Evolutionary conservation across 2,113 vertebrate genomes (phyloP).

Genomic region (Dromas ardeola): DNA sequence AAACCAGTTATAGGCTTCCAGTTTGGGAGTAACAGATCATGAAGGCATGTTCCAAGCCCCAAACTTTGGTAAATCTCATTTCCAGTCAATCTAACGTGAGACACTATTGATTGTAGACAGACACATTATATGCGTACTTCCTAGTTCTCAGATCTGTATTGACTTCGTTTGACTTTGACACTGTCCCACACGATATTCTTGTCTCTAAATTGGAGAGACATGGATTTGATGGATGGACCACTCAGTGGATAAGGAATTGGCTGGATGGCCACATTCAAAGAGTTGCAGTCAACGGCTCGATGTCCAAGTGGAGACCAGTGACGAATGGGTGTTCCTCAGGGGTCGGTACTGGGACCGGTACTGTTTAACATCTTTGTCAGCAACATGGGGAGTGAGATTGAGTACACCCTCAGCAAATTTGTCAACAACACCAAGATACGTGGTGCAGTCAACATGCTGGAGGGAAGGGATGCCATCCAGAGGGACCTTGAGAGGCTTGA

Average conservation of each 20-base stretch:
- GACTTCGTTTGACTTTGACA: not conserved
- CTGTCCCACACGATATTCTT: not conserved
- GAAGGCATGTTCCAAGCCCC: not conserved
- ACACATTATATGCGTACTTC: not conserved
- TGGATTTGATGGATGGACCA: not conserved
- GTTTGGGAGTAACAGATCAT: not conserved
- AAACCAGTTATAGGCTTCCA: not conserved
- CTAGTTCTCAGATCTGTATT: not conserved
- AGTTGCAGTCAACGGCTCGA: not conserved
- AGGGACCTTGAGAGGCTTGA: not conserved
- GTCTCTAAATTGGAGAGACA: not conserved
- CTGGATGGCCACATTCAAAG: not conserved
- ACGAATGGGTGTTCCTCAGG: not conserved
- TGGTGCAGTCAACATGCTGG: not conserved
- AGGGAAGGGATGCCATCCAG: not conserved
- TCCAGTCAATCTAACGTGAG: not conserved
- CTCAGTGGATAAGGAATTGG: not conserved
- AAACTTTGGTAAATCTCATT: not conserved
- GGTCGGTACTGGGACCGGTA: not conserved
- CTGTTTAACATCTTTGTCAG: not conserved
- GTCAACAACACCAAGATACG: not conserved
- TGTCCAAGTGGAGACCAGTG: not conserved
- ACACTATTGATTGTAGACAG: not conserved
- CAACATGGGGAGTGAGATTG: not conserved
- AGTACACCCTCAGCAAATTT: not conserved